phyloP scores from a whole-genome alignment of 2,797 vertebrate species.

The Hyperoplus immaculatus region DNA sequence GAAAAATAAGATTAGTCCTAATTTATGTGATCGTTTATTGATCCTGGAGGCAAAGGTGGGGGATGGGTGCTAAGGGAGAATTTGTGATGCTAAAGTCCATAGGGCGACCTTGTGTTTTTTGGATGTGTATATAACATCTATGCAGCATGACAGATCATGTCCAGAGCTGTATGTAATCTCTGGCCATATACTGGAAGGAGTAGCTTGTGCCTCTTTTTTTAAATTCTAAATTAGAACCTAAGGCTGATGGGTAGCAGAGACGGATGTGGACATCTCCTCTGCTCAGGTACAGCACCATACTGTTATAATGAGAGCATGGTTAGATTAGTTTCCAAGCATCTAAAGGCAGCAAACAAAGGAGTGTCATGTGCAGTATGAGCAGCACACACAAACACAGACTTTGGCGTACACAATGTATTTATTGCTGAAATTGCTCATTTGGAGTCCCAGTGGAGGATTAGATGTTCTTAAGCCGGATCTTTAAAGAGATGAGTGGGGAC shows the following conservation, averaged over 20 bases:
- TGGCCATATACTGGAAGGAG: not conserved
- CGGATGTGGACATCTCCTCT: not conserved
- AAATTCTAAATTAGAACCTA: constrained; percentile 31
- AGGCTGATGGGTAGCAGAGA: constrained; percentile 3
- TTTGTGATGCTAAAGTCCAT: constrained; percentile 6
- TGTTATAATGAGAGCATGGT: not conserved
- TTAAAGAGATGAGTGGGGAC: constrained; percentile 27
- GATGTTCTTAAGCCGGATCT: constrained; percentile 35
- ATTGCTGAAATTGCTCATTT: constrained; percentile 39
- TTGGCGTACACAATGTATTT: constrained; percentile 33
- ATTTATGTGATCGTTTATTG: constrained; percentile 76
- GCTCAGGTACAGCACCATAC: not conserved
- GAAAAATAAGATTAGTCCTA: constrained; percentile 72
- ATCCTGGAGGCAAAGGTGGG: constrained; percentile 64
- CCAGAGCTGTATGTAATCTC: not conserved
- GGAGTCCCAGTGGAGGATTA: constrained; percentile 47
- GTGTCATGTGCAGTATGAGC: constrained; percentile 14
- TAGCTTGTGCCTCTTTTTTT: constrained; percentile 1
- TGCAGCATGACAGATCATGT: constrained; percentile 6
- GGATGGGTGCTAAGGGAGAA: constrained; percentile 38
- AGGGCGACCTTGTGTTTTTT: not conserved
- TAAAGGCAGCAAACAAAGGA: not conserved
- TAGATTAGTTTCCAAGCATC: constrained; percentile 1
- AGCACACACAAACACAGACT: constrained; percentile 25
- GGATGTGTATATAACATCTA: not conserved